Base-by-base conservation (phyloP, 2,113 vertebrate species). In the Chamaetylas fuelleborni region DNA sequence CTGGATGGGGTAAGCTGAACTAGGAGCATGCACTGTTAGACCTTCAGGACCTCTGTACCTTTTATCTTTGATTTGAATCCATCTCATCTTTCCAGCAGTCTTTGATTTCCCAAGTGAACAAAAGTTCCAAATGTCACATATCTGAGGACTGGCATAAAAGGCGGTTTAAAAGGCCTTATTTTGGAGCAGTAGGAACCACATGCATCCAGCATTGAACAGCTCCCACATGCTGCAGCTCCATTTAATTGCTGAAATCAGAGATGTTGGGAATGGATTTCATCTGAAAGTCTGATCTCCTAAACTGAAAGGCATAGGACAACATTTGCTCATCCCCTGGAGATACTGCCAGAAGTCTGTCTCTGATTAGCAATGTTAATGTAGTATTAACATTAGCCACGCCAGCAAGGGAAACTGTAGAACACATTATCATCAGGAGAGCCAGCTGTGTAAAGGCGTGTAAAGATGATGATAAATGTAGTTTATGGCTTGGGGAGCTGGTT, bases 351-450 rank as follows among this genome's bases (percentile, higher is more conserved):
- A 96, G 92, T 92, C 96, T 94, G 94, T 88, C 93, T 95, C 94
- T 95, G 92, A 96, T 97, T 96, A 96, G 95, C 93, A 97, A 96
- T 96, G 95, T 95, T 95, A 97, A 96, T 97, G 84, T 91, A 95
- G 93, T 95, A 94, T 95, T 96, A 96, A 94, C 93, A 97, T 96
- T 96, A 95, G 90, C 94, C 94, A 97, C 64, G 60, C 94, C 93
- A 97, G 92, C 88, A 74, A 97, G 94, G 72, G 90, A 95, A 94
- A 96, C 92, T 96, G 96, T 95, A 96, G 94, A 96, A 95, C 85
- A 67, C 92, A 95, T 96, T 96, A 96, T 81, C 92, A 95, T 96
- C 94, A 95, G 92, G 88, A 95, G 86, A 97, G 93, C 93, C 96
- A 97, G 95, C 93, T 96, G 93, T 93, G 88, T 92, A 93, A 83